phyloP scores from a whole-genome alignment of 2,113 vertebrate genomes.

The Rallus limicola region DNA sequence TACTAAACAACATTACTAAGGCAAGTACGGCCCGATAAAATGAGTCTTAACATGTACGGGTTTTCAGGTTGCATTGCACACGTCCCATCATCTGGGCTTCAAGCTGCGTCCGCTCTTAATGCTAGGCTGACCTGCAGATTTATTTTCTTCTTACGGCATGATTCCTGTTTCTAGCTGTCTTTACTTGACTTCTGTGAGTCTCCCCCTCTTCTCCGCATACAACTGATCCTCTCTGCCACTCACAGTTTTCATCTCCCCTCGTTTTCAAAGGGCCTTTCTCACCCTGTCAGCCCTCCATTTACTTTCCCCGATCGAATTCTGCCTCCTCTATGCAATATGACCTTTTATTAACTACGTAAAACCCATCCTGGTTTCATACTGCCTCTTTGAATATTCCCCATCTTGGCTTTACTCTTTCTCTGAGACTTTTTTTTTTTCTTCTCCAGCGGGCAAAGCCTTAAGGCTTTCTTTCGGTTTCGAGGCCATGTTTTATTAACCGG shows the following conservation, averaged over 20 bases:
- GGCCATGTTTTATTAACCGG: slow-evolving; percentile 5
- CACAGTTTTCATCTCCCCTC: not conserved
- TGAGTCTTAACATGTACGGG: slow-evolving; percentile 25
- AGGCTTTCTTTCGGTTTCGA: not conserved
- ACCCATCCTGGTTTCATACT: not conserved
- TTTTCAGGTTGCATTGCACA: slow-evolving; percentile 28
- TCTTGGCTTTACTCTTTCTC: not conserved
- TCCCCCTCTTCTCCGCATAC: not conserved
- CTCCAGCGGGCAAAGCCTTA: not conserved
- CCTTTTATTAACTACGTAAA: slow-evolving; percentile 21
- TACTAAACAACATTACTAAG: slow-evolving; percentile 44
- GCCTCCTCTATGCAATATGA: slow-evolving; percentile 22
- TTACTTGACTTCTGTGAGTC: not conserved
- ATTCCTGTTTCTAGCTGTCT: not conserved
- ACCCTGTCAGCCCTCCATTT: not conserved
- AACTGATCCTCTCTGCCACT: not conserved
- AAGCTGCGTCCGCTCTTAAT: not conserved
- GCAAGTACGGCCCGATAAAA: slow-evolving; percentile 11
- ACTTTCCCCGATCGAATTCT: not conserved
- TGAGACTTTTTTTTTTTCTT: not conserved
- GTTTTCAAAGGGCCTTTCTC: not conserved
- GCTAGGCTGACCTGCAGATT: not conserved
- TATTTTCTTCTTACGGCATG: not conserved
- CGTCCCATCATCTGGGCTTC: not conserved
- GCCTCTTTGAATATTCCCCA: not conserved